Evolutionary conservation across 2,888 invertebrate genomes (phyloP), one percentile per base, ranked within the genome.

Genomic region (Melanostoma mellinum): DNA sequence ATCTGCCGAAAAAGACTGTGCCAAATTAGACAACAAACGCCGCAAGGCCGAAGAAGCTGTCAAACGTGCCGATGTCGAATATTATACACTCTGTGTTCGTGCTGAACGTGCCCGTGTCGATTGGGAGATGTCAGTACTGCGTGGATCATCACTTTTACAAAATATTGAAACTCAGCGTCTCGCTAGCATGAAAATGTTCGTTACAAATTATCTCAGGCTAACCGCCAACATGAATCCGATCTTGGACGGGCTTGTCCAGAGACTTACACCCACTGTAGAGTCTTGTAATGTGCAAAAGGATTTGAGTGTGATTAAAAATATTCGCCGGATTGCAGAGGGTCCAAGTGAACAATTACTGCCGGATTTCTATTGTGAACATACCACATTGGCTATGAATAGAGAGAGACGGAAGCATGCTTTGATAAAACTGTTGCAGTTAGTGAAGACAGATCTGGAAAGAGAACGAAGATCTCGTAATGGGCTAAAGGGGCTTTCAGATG

Each of bases 341-440:
- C 93, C 93, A 56, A 93, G 93, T 86, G 98, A 98, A 89, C 98
- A 98, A 90, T 92, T 97, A 67, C 92, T 98, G 85, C 97, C 98
- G 0, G 98, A 98, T 91, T 98, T 97, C 92, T 98, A 98, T 92
- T 97, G 98, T 87, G 98, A 98, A 90, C 98, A 98, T 91, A 95
- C 96, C 86, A 97, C 97, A 2, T 93, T 98, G 87, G 96, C 96
- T 36, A 98, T 98, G 98, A 98, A 98, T 90, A 93, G 95, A 68
- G 98, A 97, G 88, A 92, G 98, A 81, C 93, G 98, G 88, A 97
- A 96, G 92, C 95, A 96, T 92, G 95, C 97, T 3, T 91, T 98
- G 77, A 93, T 97, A 71, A 96, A 97, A 90, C 94, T 98, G 65
- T 91, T 98, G 42, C 96, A 97, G 87, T 92, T 97, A 88, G 95